Conservation (phyloP, 2,113 vertebrate genomes). For the Pipa parva region DNA sequence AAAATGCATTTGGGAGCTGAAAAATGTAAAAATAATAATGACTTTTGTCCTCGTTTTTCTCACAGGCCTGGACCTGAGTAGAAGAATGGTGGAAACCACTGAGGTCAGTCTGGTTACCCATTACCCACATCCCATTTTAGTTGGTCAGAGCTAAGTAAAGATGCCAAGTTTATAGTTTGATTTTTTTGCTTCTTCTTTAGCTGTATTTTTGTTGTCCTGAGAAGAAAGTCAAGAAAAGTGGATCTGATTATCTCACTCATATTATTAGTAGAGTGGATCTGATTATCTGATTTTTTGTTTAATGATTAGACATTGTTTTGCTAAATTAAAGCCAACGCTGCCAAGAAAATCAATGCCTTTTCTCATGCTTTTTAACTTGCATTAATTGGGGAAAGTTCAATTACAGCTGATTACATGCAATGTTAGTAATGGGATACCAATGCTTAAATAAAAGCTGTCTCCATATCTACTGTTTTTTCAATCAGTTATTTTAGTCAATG, state of each 20-base stretch:
- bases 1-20: not conserved
- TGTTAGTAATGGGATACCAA: too few relatives aligned
- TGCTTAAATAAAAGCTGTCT: too few relatives aligned
- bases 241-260: not conserved
- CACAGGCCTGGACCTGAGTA: not conserved
- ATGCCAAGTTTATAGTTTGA: not conserved
- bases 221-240: too few relatives aligned
- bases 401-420: too few relatives aligned
- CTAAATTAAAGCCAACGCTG: not conserved
- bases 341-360: not conserved
- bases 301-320: not conserved
- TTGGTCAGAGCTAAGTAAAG: constrained; percentile 7
- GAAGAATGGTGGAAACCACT: constrained; percentile 6
- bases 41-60: not conserved
- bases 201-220: not conserved
- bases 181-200: not conserved
- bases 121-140: not conserved
- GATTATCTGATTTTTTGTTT: not conserved
- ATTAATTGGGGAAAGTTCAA: too few relatives aligned
- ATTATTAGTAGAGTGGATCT: too few relatives aligned
- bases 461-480: too few relatives aligned
- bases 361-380: too few relatives aligned
- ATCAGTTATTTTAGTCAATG: too few relatives aligned
- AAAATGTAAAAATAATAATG: not conserved
- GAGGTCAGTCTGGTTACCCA: not conserved